Base-by-base conservation (phyloP, 2,888 invertebrate species). In the Eristalis intricaria region DNA sequence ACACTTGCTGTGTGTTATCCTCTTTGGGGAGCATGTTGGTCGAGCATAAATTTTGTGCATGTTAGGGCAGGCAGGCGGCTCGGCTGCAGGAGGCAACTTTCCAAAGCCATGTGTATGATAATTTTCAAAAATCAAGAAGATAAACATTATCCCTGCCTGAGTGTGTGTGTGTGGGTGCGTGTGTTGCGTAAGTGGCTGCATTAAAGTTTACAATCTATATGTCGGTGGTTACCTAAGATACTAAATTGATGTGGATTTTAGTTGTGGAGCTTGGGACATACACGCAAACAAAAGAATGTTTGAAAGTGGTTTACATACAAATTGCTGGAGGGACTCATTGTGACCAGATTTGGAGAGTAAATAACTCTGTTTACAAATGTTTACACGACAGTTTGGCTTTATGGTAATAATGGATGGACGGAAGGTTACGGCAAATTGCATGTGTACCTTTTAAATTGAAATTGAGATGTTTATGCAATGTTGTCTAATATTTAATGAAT, bases 31-130 rank as follows among this genome's bases (percentile, higher is more conserved):
- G 38, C 73, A 73, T 66, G 35, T 84, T 79, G 65, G 58, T 68
- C 29, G n/a, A 38, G 70, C 77, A 82, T 74, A 82, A 74, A 83
- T 85, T 50, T 79, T 69, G 66, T 64, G 78, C 66, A 71, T 83
- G 19, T 22, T 29, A 61, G 40, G 15, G 75, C 26, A n/a, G 40
- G 7, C n/a, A n/a, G n/a, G n/a, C n/a, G n/a, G n/a, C n/a, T n/a
- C n/a, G 43, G 69, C 13, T 13, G 38, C 38, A 38, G 13, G 38
- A 60, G 69, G 69, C 26, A 81, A 40, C 66, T 22, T 61, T 58
- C 50, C 60, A 19, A 50, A 50, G n/a, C 50, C 50, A 50, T 50
- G 19, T 75, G 56, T 69, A 81, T 75, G 68, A 56, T 63, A 75
- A 75, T 81, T 81, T 81, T 69, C 40, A 69, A 81, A 74, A 68